Evolutionary conservation across 2,888 invertebrate species (phyloP).

Genomic region (Oscheius myriophilus): DNA sequence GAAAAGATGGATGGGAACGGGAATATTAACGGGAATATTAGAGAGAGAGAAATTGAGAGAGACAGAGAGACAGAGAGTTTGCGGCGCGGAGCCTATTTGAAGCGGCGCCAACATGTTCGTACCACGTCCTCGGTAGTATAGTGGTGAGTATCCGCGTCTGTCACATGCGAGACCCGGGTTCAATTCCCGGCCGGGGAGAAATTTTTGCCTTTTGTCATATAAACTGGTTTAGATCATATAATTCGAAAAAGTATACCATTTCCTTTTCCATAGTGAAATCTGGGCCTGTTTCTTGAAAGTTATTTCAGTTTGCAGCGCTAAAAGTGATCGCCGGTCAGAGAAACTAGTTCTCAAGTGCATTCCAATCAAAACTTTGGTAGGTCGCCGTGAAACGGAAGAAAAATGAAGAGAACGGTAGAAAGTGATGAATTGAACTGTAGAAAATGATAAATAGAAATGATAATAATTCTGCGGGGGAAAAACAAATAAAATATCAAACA

Average conservation of each 20-base stretch:
- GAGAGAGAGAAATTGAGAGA: no score
- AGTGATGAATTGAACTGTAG: neutral
- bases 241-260: no score
- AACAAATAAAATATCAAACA: no score
- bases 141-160: conserved; percentile 63
- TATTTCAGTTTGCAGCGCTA: conserved; percentile 1
- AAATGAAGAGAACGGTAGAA: neutral
- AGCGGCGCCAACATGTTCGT: no score
- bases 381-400: conserved; percentile 1
- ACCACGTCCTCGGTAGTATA: conserved; percentile 50
- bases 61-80: no score
- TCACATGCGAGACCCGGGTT: conserved; percentile 63
- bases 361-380: conserved; percentile 3
- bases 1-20: conserved; percentile 11
- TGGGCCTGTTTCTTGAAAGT: neutral
- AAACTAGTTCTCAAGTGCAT: neutral
- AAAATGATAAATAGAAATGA: neutral
- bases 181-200: conserved; percentile 55
- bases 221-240: neutral
- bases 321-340: neutral
- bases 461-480: no score
- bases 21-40: neutral
- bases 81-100: no score
- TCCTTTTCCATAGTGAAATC: no score
- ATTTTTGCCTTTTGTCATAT: conserved; percentile 5